phyloP scores from a whole-genome alignment of 2,888 invertebrate genomes.

The Suillia variegata region DNA sequence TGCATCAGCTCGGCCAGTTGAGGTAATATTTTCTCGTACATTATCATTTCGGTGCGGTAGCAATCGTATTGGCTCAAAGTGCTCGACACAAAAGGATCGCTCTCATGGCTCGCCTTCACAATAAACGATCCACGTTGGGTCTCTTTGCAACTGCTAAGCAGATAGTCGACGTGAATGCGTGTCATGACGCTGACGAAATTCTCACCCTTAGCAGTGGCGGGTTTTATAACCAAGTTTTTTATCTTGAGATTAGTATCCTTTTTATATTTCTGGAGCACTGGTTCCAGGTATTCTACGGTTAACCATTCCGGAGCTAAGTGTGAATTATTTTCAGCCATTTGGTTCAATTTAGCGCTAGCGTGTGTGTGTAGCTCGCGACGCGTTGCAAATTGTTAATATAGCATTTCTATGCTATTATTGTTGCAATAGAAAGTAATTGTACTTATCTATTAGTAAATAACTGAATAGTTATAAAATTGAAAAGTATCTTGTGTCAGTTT shows the following conservation, averaged over 20 bases:
- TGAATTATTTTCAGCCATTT: conserved; percentile 37
- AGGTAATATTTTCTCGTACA: conserved; percentile 50
- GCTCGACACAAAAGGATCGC: conserved; percentile 35
- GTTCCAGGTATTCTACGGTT: conserved; percentile 42
- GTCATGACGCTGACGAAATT: conserved; percentile 50
- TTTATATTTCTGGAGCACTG: conserved; percentile 36
- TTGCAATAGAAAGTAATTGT: too few relatives aligned
- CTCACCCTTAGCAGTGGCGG: conserved; percentile 48
- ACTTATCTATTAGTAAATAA: too few relatives aligned
- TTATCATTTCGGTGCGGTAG: conserved; percentile 47
- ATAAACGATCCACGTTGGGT: conserved; percentile 36
- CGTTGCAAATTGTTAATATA: too few relatives aligned
- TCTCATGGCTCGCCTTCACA: conserved; percentile 45
- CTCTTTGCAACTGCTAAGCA: conserved; percentile 19
- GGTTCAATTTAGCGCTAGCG: too few relatives aligned
- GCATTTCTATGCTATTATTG: too few relatives aligned
- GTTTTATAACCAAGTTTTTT: conserved; percentile 30
- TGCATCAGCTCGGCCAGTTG: conserved; percentile 36
- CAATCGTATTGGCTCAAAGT: conserved; percentile 41
- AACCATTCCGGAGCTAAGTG: conserved; percentile 44
- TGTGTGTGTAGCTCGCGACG: too few relatives aligned
- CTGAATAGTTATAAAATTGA: too few relatives aligned
- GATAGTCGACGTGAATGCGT: conserved; percentile 36
- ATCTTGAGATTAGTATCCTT: conserved; percentile 38
- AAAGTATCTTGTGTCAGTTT: too few relatives aligned